Conservation (phyloP, 1,140 invertebrate species). For the Bacillus rossius region DNA sequence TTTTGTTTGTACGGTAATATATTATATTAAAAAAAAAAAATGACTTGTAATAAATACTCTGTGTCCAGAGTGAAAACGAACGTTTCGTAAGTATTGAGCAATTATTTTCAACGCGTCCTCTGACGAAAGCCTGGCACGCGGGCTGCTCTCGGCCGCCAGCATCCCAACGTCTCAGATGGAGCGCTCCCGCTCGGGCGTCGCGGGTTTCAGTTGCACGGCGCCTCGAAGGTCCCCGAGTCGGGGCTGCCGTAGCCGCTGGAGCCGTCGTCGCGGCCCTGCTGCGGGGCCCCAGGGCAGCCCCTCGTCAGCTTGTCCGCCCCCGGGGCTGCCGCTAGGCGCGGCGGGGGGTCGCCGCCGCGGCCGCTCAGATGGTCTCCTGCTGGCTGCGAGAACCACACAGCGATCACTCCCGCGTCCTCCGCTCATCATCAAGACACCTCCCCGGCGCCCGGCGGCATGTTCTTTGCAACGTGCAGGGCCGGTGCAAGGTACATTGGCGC, state of each 20-base stretch:
- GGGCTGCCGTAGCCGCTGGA: constrained; percentile 57
- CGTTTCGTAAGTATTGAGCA: too few species aligned
- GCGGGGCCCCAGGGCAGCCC: neutral
- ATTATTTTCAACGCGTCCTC: too few species aligned
- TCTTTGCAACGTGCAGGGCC: too few species aligned
- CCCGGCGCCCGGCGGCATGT: constrained; percentile 1
- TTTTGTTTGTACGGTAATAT: too few species aligned
- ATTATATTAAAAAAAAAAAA: too few species aligned
- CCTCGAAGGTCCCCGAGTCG: constrained; percentile 54
- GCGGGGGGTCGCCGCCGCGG: constrained; percentile 4
- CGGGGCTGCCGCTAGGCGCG: neutral
- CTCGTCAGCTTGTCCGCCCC: neutral
- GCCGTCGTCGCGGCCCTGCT: constrained; percentile 49
- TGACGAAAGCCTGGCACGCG: too few species aligned
- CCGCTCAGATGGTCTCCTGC: constrained; percentile 36
- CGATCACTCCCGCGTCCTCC: constrained; percentile 1
- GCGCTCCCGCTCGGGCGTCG: too few species aligned
- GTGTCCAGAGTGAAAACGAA: too few species aligned
- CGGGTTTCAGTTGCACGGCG: constrained; percentile 24
- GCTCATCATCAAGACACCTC: neutral
- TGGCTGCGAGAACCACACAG: constrained; percentile 35
- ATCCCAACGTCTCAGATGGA: too few species aligned
- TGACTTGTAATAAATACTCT: too few species aligned
- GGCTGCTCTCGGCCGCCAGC: too few species aligned
- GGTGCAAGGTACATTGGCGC: too few species aligned